These are phyloP conservation scores for Andrena marginata DNA, from an alignment of 2,888 invertebrate genomes.

Conservation along the genomic window DNA sequence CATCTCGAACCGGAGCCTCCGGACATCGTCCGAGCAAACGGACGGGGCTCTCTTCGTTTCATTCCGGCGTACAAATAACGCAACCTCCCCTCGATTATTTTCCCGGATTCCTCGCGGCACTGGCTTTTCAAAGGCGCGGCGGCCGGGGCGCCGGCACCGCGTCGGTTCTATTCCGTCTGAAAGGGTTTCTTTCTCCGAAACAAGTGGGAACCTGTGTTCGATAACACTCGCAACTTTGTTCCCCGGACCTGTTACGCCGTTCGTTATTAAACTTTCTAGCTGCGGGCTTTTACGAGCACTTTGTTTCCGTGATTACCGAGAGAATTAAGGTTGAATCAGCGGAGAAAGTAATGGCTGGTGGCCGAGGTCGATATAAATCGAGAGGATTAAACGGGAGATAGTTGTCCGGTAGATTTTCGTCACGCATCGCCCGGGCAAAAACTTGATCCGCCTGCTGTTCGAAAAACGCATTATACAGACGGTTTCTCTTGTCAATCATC, in stretches of 20 bases:
- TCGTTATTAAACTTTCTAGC: no score
- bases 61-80: neutral
- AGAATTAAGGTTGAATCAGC: neutral
- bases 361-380: neutral
- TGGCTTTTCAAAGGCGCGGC: neutral
- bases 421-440: constrained; percentile 21
- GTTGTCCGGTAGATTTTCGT: constrained; percentile 22
- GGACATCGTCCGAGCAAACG: neutral
- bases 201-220: neutral
- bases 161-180: neutral
- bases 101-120: neutral
- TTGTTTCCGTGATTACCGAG: neutral
- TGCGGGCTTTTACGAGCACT: no score
- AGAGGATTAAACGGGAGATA: neutral
- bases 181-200: neutral
- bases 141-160: neutral
- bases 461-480: constrained; percentile 25
- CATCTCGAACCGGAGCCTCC: neutral
- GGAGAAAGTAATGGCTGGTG: neutral
- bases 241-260: no score
- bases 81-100: neutral
- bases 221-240: neutral
- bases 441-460: neutral
- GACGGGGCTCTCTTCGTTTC: neutral
- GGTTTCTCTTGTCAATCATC: constrained; percentile 63